These are phyloP conservation scores for Mareca penelope DNA, from an alignment of 2,797 vertebrate genomes.

Conservation along the genomic window DNA sequence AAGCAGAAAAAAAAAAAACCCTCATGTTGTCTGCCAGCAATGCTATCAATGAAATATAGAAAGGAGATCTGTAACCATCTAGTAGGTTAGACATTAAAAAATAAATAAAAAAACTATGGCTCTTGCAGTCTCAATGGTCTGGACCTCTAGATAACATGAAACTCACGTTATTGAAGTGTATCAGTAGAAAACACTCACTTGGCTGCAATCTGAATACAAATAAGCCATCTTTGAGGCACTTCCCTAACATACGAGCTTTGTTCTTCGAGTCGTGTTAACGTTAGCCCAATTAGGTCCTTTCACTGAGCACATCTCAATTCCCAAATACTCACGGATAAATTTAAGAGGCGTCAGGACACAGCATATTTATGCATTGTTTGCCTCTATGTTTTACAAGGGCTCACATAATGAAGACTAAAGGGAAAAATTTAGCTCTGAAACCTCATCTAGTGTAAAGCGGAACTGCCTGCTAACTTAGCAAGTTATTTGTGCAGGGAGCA, in stretches of 20 bases:
- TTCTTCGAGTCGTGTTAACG: background rate
- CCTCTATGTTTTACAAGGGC: background rate
- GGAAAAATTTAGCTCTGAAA: background rate
- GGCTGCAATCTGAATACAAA: background rate
- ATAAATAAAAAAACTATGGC: background rate
- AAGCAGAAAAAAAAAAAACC: background rate
- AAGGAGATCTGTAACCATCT: background rate
- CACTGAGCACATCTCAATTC: background rate
- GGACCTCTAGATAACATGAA: background rate
- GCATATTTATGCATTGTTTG: background rate
- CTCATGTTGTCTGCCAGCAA: background rate
- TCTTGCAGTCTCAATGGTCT: background rate
- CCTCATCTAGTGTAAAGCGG: background rate
- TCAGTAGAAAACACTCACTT: constrained; percentile 3
- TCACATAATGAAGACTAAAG: background rate
- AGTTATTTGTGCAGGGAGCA: background rate
- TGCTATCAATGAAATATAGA: background rate
- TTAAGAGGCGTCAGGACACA: background rate
- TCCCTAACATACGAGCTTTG: background rate
- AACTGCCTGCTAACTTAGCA: background rate
- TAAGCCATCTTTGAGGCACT: background rate
- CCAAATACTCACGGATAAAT: background rate
- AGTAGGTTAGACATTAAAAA: background rate
- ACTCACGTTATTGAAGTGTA: background rate
- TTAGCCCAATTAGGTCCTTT: background rate